Percentiles rank a stretch among this genome's conserved stretches.
Conservation (phyloP, 2,797 vertebrate genomes). For the Orestias chungarensis region DNA sequence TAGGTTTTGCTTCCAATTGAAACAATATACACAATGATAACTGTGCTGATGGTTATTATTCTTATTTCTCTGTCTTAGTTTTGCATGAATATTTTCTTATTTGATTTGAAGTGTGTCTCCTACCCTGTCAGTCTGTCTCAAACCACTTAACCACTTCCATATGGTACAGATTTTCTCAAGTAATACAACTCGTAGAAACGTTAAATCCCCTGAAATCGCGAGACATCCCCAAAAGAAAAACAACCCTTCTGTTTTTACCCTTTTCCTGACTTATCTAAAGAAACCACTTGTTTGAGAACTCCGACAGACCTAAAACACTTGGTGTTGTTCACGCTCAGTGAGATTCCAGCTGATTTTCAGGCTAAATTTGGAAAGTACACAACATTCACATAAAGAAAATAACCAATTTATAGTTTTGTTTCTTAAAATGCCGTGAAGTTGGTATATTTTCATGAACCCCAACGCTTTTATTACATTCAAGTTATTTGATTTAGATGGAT, state of each 20-base stretch:
- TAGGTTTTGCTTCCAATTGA: background rate
- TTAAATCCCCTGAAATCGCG: no score
- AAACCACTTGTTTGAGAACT: background rate
- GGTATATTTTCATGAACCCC: background rate
- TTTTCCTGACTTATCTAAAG: background rate
- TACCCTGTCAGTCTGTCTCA: background rate
- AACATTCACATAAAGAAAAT: background rate
- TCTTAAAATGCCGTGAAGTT: background rate
- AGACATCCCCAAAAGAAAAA: no score
- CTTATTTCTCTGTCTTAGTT: no score
- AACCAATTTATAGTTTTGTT: background rate
- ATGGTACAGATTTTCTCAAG: no score
- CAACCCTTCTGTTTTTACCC: no score
- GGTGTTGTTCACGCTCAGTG: background rate
- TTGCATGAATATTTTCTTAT: background rate
- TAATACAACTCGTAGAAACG: no score
- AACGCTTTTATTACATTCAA: constrained; percentile 25
- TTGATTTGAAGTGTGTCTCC: background rate
- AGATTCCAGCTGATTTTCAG: background rate
- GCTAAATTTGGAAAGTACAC: background rate
- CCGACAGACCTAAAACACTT: background rate
- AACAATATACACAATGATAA: background rate
- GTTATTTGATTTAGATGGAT: constrained; percentile 27
- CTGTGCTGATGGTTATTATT: background rate
- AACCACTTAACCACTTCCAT: background rate